Percentiles rank a stretch among this genome's conserved stretches.
Evolutionary conservation across 2,113 vertebrate species (phyloP).

Genomic region (Antigone vipio): DNA sequence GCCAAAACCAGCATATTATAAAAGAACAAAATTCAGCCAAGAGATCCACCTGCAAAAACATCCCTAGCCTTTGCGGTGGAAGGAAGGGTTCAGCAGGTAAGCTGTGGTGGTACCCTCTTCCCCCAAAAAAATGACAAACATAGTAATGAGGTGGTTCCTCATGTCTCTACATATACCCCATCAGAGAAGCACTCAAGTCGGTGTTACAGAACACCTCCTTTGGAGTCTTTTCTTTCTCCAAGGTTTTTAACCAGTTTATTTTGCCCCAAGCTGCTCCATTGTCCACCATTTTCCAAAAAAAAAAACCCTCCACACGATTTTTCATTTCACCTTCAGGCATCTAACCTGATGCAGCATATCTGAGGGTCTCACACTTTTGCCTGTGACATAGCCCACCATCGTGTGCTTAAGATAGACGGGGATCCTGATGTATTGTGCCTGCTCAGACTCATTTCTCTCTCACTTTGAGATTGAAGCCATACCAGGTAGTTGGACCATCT

Average conservation of each 20-base stretch:
- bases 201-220: fast-evolving
- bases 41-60: not conserved
- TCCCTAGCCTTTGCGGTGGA: not conserved
- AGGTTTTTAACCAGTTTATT: not conserved
- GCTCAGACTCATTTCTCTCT: not conserved
- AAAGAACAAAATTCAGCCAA: not conserved
- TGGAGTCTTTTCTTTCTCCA: not conserved
- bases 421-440: not conserved
- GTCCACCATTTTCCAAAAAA: not conserved
- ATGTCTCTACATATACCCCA: fast-evolving
- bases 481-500: not conserved
- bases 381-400: not conserved
- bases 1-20: too few species aligned
- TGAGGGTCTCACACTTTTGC: not conserved
- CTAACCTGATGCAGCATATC: not conserved
- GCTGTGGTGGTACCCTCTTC: not conserved
- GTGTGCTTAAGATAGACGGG: not conserved
- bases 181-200: not conserved
- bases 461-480: not conserved
- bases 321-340: not conserved
- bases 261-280: not conserved
- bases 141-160: not conserved
- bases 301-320: not conserved
- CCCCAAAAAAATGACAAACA: fast-evolving
- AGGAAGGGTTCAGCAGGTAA: not conserved